phyloP scores from a whole-genome alignment of 2,113 vertebrate genomes.

The Chaetorhynchus papuensis region DNA sequence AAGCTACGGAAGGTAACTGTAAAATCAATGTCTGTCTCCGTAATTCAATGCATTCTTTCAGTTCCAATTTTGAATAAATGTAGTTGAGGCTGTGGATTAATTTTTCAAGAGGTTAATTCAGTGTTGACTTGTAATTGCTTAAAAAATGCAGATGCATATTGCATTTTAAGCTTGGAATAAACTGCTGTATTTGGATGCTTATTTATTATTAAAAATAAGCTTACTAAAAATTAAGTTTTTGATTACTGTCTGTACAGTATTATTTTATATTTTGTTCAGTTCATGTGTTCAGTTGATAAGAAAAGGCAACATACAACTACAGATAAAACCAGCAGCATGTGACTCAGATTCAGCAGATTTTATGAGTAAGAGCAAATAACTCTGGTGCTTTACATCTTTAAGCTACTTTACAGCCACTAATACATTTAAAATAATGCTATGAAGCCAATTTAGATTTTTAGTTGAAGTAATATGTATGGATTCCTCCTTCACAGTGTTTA shows the following conservation, averaged over 20 bases:
- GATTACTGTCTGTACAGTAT: background rate
- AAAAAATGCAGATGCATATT: background rate
- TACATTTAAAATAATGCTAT: background rate
- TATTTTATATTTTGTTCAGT: background rate
- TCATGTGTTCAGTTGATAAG: background rate
- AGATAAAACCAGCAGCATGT: background rate
- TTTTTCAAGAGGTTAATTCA: background rate
- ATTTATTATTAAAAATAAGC: background rate
- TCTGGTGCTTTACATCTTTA: background rate
- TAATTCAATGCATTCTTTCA: background rate
- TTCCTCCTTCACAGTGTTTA: background rate
- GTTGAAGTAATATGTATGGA: background rate
- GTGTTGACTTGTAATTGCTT: background rate
- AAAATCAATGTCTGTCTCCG: background rate
- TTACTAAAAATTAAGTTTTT: background rate
- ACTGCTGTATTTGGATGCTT: background rate
- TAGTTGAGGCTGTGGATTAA: background rate
- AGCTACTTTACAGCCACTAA: background rate
- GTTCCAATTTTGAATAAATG: background rate
- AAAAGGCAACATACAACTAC: background rate
- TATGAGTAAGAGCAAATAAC: background rate
- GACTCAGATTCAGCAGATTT: background rate
- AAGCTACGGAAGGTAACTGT: conserved; percentile 75
- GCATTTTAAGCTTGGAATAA: background rate
- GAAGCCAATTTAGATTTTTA: background rate